Evolutionary conservation across 2,113 vertebrate species (phyloP).

Genomic region (Pica pica): DNA sequence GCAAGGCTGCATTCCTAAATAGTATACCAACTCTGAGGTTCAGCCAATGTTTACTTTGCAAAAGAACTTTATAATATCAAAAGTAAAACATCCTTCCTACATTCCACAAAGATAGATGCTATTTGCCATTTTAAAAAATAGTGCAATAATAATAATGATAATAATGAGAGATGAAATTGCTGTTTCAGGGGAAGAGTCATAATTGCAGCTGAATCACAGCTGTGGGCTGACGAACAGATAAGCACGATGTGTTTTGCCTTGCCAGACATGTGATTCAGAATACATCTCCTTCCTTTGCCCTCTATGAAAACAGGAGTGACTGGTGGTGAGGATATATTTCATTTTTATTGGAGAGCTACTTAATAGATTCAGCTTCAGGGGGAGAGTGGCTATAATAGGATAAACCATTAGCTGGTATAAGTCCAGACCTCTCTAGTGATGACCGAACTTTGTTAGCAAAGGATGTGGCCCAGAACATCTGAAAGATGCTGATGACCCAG

Average conservation of each 20-base stretch:
- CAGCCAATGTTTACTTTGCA: constrained; percentile 57
- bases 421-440: neutral
- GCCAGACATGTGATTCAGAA: constrained; percentile 17
- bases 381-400: neutral
- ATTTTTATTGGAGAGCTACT: constrained; percentile 17
- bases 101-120: constrained; percentile 63
- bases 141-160: neutral
- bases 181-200: neutral
- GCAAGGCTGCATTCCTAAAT: constrained; percentile 43
- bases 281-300: neutral
- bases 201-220: neutral
- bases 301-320: constrained; percentile 26
- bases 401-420: neutral
- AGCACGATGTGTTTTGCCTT: neutral
- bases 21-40: constrained; percentile 24
- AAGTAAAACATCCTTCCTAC: constrained; percentile 61
- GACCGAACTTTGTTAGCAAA: neutral
- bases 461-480: neutral
- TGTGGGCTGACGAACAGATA: constrained; percentile 17
- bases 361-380: neutral
- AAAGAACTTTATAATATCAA: constrained; percentile 63
- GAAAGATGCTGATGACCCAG: neutral
- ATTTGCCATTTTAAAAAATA: constrained; percentile 12
- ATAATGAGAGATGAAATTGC: neutral
- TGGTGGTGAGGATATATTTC: constrained; percentile 19